Evolutionary conservation across 2,888 invertebrate genomes (phyloP).

Genomic region (Perizoma affinitatum): DNA sequence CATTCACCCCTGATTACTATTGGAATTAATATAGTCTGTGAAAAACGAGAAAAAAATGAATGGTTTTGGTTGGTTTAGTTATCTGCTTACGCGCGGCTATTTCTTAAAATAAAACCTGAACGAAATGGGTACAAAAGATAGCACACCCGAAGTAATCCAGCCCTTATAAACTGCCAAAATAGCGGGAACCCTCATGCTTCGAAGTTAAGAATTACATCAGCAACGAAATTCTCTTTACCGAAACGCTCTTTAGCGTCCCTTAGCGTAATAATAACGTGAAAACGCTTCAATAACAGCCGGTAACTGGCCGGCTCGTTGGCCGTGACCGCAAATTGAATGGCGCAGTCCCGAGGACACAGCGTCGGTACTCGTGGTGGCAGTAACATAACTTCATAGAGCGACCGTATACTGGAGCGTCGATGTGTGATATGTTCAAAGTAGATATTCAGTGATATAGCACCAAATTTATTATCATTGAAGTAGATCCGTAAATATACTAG

Average conservation of each 20-base stretch:
- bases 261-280: slow-evolving; percentile 40
- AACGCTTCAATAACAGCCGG: slow-evolving; percentile 38
- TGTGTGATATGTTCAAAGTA: too few relatives aligned
- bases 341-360: slow-evolving; percentile 21
- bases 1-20: too few relatives aligned
- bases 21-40: too few relatives aligned
- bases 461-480: too few relatives aligned
- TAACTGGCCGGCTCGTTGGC: slow-evolving; percentile 33
- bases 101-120: slow-evolving; percentile 14
- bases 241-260: slow-evolving; percentile 33
- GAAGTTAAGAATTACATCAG: slow-evolving; percentile 32
- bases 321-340: slow-evolving; percentile 41
- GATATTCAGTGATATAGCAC: too few relatives aligned
- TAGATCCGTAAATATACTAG: too few relatives aligned
- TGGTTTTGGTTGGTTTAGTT: too few relatives aligned
- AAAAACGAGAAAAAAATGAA: too few relatives aligned
- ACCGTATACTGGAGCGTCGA: too few relatives aligned
- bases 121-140: slow-evolving; percentile 22
- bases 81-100: background rate
- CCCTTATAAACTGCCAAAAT: slow-evolving; percentile 23
- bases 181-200: slow-evolving; percentile 25
- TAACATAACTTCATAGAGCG: background rate
- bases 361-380: background rate
- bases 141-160: slow-evolving; percentile 15
- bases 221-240: slow-evolving; percentile 34